Percentiles rank a stretch among this genome's conserved stretches.
These are phyloP conservation scores for Heptranchias perlo DNA, from an alignment of 2,113 vertebrate species.

Conservation along the genomic window DNA sequence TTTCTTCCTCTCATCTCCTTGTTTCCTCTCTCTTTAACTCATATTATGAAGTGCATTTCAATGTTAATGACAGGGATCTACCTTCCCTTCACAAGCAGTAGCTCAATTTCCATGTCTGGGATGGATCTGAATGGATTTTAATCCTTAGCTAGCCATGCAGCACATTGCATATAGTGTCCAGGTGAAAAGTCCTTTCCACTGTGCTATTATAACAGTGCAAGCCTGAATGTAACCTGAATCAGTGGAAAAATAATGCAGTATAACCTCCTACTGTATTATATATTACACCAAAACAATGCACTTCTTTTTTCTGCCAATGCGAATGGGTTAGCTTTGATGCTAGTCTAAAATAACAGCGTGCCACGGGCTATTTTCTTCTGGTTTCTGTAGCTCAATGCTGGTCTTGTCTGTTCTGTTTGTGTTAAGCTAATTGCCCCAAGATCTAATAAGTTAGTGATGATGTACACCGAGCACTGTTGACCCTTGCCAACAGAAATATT, in stretches of 20 bases:
- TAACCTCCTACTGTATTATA: conserved; percentile 71
- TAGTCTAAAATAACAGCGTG: conserved; percentile 71
- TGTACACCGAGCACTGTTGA: conserved; percentile 74
- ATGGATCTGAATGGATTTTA: conserved; percentile 68
- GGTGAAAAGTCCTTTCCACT: conserved; percentile 75
- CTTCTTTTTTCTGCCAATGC: conserved; percentile 76
- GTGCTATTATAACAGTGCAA: conserved; percentile 58
- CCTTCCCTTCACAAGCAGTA: conserved; percentile 58
- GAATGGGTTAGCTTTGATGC: conserved; percentile 76
- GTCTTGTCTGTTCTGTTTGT: conserved; percentile 93
- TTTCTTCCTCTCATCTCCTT: conserved; percentile 50
- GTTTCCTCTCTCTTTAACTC: conserved; percentile 49
- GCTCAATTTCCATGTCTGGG: conserved; percentile 64
- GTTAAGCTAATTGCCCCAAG: conserved; percentile 93
- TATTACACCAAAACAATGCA: conserved; percentile 75
- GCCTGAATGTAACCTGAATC: conserved; percentile 82
- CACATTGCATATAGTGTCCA: conserved; percentile 64
- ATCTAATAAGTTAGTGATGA: conserved; percentile 99
- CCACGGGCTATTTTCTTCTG: conserved; percentile 79
- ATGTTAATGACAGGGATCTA: conserved; percentile 55
- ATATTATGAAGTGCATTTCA: conserved; percentile 61
- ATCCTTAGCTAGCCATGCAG: conserved; percentile 75
- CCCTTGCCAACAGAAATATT: conserved; percentile 86
- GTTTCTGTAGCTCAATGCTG: conserved; percentile 78
- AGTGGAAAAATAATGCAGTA: conserved; percentile 68